Percentiles rank a stretch among this genome's conserved stretches.
phyloP scores from a whole-genome alignment of 1,140 invertebrate genomes.

The Pachypeltis micranthus region DNA sequence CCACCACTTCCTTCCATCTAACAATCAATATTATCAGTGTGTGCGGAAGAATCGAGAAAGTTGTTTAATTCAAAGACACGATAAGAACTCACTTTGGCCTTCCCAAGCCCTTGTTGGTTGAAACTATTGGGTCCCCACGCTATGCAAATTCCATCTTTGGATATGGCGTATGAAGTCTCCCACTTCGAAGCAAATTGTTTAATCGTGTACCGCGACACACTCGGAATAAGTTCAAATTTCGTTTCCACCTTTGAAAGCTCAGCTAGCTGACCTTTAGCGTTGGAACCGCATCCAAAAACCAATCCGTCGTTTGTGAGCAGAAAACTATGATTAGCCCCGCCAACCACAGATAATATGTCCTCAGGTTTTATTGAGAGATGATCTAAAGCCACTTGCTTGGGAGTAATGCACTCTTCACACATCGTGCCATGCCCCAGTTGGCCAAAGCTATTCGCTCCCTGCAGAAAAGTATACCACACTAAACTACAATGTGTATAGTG shows the following conservation, averaged over 20 bases:
- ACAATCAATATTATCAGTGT: no score
- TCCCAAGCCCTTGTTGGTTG: conserved; percentile 49
- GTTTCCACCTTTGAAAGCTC: background rate
- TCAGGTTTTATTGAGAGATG: background rate
- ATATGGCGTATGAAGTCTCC: background rate
- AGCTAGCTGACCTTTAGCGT: background rate
- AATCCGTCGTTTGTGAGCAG: background rate
- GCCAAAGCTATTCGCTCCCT: background rate
- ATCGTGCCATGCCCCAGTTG: background rate
- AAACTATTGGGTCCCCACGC: background rate
- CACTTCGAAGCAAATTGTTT: background rate
- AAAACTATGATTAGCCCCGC: background rate
- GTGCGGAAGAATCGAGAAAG: no score
- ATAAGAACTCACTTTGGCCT: no score
- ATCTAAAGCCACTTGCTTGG: background rate
- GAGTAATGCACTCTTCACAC: background rate
- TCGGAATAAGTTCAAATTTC: background rate
- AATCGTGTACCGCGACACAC: background rate
- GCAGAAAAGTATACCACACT: no score
- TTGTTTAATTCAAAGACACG: no score
- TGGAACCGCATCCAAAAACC: background rate
- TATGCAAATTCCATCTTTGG: background rate
- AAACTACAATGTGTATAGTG: no score
- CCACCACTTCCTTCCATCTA: no score
- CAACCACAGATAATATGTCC: background rate